phyloP scores from a whole-genome alignment of 1,140 invertebrate species.

The Nilaparvata lugens region DNA sequence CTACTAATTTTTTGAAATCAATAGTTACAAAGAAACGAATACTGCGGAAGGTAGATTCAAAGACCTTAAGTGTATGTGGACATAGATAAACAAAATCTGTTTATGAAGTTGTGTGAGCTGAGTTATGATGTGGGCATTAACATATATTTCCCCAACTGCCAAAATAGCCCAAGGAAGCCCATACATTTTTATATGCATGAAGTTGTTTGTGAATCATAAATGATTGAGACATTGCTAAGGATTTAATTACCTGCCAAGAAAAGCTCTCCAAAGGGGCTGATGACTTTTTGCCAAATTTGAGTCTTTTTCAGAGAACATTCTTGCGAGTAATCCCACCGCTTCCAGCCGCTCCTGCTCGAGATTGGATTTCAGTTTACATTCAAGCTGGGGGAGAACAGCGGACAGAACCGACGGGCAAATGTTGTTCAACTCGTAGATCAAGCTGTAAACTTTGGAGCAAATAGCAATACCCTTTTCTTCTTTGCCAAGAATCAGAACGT shows the following conservation, averaged over 20 bases:
- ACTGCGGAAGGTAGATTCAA: too few species aligned
- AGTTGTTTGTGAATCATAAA: too few species aligned
- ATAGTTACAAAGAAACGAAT: too few species aligned
- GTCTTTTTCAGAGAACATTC: conserved; percentile 95
- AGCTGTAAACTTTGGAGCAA: conserved; percentile 81
- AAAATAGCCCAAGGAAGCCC: too few species aligned
- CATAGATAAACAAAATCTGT: too few species aligned
- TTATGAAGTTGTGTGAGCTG: too few species aligned
- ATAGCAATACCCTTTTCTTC: conserved; percentile 73
- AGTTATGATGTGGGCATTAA: too few species aligned
- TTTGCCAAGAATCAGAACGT: conserved; percentile 85
- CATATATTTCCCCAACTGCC: too few species aligned
- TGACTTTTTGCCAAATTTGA: conserved; percentile 83
- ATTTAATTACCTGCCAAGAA: conserved; percentile 65
- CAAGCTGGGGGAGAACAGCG: conserved; percentile 85
- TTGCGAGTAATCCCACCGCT: conserved; percentile 81
- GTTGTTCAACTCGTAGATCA: conserved; percentile 94
- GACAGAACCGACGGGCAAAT: conserved; percentile 83
- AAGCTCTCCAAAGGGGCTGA: conserved; percentile 76
- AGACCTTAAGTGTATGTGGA: too few species aligned
- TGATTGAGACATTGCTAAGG: too few species aligned
- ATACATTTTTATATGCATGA: too few species aligned
- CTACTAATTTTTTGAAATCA: too few species aligned
- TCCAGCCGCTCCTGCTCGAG: conserved; percentile 45
- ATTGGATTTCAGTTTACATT: conserved; percentile 72